phyloP scores from a whole-genome alignment of 2,888 invertebrate genomes.

The Theretra japonica region DNA sequence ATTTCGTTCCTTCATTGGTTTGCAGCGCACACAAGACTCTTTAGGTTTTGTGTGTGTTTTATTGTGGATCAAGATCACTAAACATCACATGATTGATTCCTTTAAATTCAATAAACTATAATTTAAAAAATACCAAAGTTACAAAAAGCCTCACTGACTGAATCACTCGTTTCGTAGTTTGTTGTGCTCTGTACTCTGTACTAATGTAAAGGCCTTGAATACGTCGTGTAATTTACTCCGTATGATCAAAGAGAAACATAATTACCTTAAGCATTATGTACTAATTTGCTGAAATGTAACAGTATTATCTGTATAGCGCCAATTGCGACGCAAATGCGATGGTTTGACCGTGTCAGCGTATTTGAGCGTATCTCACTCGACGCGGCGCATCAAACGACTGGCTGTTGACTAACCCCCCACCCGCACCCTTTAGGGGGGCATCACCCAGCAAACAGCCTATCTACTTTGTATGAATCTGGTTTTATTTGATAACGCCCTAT shows the following conservation, averaged over 20 bases:
- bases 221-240: too few relatives aligned
- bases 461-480: slow-evolving; percentile 1
- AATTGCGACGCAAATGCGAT: neutral
- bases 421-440: neutral
- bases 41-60: too few relatives aligned
- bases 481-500: slow-evolving; percentile 22
- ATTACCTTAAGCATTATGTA: neutral
- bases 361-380: neutral
- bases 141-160: too few relatives aligned
- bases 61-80: too few relatives aligned
- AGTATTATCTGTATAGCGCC: neutral
- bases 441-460: neutral
- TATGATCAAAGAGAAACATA: neutral
- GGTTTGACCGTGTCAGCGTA: neutral
- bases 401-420: neutral
- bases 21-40: too few relatives aligned
- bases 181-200: too few relatives aligned
- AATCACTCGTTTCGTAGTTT: too few relatives aligned
- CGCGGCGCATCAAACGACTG: slow-evolving; percentile 3
- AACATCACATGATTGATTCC: too few relatives aligned
- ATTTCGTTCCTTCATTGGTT: too few relatives aligned
- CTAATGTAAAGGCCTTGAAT: too few relatives aligned
- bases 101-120: too few relatives aligned
- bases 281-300: neutral
- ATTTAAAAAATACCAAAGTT: too few relatives aligned